phyloP scores from a whole-genome alignment of 2,888 invertebrate genomes.

The Ametastegia equiseti region DNA sequence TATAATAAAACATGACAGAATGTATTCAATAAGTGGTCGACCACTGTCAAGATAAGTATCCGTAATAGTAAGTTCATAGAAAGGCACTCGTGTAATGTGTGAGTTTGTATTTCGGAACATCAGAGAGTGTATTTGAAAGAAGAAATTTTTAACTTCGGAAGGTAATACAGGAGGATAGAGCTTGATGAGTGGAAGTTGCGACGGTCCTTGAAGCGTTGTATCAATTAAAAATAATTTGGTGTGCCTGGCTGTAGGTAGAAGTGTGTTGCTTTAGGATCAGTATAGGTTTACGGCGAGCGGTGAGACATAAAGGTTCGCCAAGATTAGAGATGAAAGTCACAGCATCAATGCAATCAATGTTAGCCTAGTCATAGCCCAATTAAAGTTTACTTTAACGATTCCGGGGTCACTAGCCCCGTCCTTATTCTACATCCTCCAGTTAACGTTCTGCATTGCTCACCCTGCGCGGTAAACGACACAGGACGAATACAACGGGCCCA shows the following conservation, averaged over 20 bases:
- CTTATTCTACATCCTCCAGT: not conserved
- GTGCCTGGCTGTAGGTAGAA: not conserved
- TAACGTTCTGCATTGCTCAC: conserved; percentile 3
- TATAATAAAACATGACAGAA: too few species aligned
- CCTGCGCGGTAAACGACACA: conserved; percentile 27
- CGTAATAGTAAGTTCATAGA: too few species aligned
- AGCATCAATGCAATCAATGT: conserved; percentile 43
- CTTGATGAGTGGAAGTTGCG: not conserved
- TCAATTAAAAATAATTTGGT: conserved; percentile 35
- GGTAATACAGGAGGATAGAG: too few species aligned
- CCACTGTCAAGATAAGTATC: too few species aligned
- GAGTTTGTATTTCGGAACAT: too few species aligned
- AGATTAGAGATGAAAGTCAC: conserved; percentile 45
- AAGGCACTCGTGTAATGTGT: not conserved
- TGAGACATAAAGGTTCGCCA: conserved; percentile 27
- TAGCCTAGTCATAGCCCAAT: conserved; percentile 46
- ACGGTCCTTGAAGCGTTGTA: not conserved
- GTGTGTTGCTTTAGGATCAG: not conserved
- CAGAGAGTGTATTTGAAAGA: too few species aligned
- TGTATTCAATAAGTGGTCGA: too few species aligned
- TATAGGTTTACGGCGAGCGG: conserved; percentile 27
- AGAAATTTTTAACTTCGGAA: not conserved
- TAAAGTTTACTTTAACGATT: conserved; percentile 46
- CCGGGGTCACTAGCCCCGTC: conserved; percentile 15
- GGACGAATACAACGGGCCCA: conserved; percentile 11